phyloP scores from a whole-genome alignment of 2,113 vertebrate genomes.

The Pollachius pollachius region DNA sequence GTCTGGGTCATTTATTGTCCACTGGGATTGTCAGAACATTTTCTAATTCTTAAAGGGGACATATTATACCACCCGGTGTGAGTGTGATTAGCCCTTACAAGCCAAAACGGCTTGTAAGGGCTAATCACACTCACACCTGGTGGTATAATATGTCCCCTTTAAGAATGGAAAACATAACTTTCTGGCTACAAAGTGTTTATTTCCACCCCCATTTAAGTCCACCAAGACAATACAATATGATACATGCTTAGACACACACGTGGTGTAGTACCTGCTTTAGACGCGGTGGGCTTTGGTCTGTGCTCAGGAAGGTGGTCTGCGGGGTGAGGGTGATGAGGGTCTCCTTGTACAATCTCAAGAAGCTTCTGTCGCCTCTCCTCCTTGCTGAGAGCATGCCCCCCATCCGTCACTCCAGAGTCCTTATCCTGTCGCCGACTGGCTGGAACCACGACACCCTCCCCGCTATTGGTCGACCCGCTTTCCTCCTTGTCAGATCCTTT shows the following conservation, averaged over 20 bases:
- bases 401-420: conserved; percentile 39
- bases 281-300: conserved; percentile 51
- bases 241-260: not conserved
- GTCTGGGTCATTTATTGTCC: not conserved
- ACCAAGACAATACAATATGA: no score
- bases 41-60: no score
- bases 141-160: no score
- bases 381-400: conserved; percentile 38
- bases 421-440: conserved; percentile 32
- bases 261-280: conserved; percentile 54
- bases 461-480: conserved; percentile 36
- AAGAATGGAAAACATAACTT: not conserved
- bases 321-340: conserved; percentile 15
- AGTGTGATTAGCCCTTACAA: no score
- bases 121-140: no score
- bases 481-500: conserved; percentile 34
- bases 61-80: no score
- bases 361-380: conserved; percentile 50
- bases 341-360: conserved; percentile 52
- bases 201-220: no score
- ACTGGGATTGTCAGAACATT: no score
- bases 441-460: conserved; percentile 14
- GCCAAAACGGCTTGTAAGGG: no score
- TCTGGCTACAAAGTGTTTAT: no score
- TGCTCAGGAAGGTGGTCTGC: conserved; percentile 47